Percentiles rank a stretch among this genome's conserved stretches.
These are phyloP conservation scores for Spicauda simplicius DNA, from an alignment of 2,888 invertebrate species.

Conservation along the genomic window DNA sequence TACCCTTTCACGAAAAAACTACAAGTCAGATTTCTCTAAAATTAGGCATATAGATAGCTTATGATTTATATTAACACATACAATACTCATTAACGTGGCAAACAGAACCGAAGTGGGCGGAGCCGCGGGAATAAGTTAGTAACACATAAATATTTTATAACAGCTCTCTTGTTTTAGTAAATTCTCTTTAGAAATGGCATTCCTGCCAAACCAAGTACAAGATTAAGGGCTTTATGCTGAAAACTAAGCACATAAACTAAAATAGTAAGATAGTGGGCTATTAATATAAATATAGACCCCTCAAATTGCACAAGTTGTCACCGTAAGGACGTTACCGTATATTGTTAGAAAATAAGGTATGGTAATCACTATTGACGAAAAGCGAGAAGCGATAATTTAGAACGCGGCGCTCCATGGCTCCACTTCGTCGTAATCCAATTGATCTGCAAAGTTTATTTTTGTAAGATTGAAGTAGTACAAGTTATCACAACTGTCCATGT, in stretches of 20 bases:
- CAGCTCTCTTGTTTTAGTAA: neutral
- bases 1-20: too few relatives aligned
- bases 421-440: too few relatives aligned
- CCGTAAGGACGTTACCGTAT: constrained; percentile 22
- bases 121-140: too few relatives aligned
- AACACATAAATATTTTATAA: neutral
- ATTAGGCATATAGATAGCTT: too few relatives aligned
- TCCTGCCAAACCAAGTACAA: constrained; percentile 13
- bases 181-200: constrained; percentile 12
- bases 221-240: constrained; percentile 18
- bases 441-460: too few relatives aligned
- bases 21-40: too few relatives aligned
- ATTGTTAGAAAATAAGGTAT: neutral
- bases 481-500: too few relatives aligned
- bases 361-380: neutral
- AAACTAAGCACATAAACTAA: constrained; percentile 27
- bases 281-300: constrained; percentile 33
- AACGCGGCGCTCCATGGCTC: too few relatives aligned
- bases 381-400: neutral
- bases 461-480: too few relatives aligned
- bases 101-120: too few relatives aligned
- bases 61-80: too few relatives aligned
- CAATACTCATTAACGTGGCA: too few relatives aligned
- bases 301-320: constrained; percentile 35
- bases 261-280: constrained; percentile 27